A percentile compares a stretch with the other conserved stretches of the same genome.
These are phyloP conservation scores for Callospermophilus lateralis DNA, from an alignment of 2,113 vertebrate species.

Conservation along the genomic window DNA sequence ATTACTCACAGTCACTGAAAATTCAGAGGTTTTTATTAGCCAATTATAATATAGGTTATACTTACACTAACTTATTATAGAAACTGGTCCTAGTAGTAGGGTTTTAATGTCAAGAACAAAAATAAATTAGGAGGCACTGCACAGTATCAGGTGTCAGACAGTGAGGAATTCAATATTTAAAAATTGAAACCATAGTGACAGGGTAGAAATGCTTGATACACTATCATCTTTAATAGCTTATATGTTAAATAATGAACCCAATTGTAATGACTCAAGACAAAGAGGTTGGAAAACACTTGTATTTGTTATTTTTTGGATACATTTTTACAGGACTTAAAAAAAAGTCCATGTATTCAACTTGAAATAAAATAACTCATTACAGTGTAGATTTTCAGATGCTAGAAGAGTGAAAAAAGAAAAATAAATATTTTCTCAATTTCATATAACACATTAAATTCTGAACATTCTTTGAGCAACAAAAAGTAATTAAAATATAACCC, in stretches of 20 bases:
- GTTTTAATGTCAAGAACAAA: not conserved
- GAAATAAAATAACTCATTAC: not conserved
- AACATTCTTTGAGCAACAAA: not conserved
- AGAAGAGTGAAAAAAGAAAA: not conserved
- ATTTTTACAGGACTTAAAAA: not conserved
- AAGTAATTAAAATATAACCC: not conserved
- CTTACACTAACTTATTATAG: too few relatives aligned
- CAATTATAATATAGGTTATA: not conserved
- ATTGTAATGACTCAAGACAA: not conserved
- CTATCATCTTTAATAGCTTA: not conserved
- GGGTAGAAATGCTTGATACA: not conserved
- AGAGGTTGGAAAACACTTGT: not conserved
- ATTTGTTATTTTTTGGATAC: not conserved
- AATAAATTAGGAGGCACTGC: not conserved
- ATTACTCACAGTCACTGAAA: not conserved
- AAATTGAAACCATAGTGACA: not conserved
- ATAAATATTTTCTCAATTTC: not conserved
- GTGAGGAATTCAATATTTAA: not conserved
- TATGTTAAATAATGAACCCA: not conserved
- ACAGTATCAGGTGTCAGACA: too few relatives aligned
- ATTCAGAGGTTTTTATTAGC: not conserved
- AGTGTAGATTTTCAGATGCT: not conserved
- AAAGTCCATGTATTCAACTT: not conserved
- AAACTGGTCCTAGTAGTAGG: not conserved
- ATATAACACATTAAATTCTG: not conserved